Percentiles rank a stretch among this genome's conserved stretches.
phyloP scores from a whole-genome alignment of 2,113 vertebrate species.

The Neoarius graeffei region DNA sequence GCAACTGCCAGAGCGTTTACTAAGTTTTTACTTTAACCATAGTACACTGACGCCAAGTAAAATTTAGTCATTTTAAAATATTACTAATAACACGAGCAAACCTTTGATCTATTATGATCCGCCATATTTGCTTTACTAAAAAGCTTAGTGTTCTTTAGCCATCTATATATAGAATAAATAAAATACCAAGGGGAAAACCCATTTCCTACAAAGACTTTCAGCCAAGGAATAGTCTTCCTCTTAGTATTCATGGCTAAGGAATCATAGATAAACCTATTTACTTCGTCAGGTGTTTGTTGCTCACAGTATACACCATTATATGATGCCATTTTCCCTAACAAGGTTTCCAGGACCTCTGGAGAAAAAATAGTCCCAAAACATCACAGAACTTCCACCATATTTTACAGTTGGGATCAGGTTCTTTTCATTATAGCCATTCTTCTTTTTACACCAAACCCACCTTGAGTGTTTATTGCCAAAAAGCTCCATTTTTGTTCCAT shows the following conservation, averaged over 20 bases:
- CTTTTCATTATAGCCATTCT: no score
- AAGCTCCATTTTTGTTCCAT: no score
- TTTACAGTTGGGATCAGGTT: no score
- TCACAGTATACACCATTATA: background rate
- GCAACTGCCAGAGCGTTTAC: background rate
- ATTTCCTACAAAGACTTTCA: background rate
- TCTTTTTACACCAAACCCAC: no score
- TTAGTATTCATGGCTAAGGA: background rate
- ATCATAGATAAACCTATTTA: background rate
- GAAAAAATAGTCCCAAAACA: no score
- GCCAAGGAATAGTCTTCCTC: background rate
- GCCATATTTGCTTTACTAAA: background rate
- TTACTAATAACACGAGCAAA: background rate
- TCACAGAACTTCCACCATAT: no score
- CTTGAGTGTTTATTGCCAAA: no score
- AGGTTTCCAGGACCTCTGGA: no score
- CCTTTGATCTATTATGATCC: background rate
- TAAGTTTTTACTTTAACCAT: background rate
- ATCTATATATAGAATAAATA: background rate
- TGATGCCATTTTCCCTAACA: no score
- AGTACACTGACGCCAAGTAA: no score
- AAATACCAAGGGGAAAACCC: background rate
- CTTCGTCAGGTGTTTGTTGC: background rate
- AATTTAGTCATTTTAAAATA: background rate
- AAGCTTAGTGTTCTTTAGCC: background rate